Evolutionary conservation across 2,888 invertebrate species (phyloP).

Genomic region (Bimastos eiseni): DNA sequence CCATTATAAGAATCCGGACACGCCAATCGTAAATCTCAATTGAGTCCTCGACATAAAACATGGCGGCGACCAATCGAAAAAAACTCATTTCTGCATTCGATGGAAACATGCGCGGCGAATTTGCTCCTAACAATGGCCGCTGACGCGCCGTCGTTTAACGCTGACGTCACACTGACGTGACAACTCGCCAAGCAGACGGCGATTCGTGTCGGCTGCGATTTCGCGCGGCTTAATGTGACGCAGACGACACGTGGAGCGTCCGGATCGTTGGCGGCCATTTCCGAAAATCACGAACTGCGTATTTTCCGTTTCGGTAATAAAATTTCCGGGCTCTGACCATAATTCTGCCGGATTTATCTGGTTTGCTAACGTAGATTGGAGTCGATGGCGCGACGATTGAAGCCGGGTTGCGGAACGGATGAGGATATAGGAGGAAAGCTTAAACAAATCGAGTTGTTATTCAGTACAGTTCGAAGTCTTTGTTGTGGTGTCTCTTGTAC

Average conservation of each 20-base stretch:
- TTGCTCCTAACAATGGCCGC: neutral
- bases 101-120: neutral
- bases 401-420: neutral
- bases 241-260: neutral
- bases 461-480: neutral
- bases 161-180: constrained; percentile 20
- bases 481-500: neutral
- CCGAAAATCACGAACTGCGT: neutral
- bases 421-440: neutral
- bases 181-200: neutral
- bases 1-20: neutral
- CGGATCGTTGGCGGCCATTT: neutral
- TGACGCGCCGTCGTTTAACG: neutral
- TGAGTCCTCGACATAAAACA: neutral
- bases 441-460: neutral
- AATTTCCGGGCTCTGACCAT: neutral
- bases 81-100: neutral
- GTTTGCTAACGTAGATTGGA: constrained; percentile 23
- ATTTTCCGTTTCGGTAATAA: constrained; percentile 9
- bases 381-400: neutral
- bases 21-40: neutral
- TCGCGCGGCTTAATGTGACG: neutral
- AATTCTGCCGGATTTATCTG: neutral
- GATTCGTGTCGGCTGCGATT: neutral
- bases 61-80: neutral